Conservation (phyloP, 1,140 invertebrate species). For the Subanguina moxae region DNA sequence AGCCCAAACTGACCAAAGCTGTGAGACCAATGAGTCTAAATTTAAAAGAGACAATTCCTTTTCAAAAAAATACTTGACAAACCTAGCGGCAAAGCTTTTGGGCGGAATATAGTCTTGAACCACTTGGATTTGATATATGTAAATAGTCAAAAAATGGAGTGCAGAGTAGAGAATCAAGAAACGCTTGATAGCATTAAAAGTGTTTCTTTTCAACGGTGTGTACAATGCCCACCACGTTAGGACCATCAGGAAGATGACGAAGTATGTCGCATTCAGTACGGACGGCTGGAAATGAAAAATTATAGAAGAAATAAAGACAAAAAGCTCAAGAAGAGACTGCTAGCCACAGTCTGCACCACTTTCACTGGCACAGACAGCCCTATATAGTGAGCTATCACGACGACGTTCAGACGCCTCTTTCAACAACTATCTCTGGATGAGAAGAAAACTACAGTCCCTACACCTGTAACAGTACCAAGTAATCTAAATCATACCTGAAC, state of each 20-base stretch:
- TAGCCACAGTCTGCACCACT: too few species aligned
- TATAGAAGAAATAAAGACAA: not conserved
- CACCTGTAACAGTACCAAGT: too few species aligned
- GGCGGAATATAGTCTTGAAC: constrained; percentile 40
- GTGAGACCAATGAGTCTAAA: constrained; percentile 49
- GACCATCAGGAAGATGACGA: constrained; percentile 46
- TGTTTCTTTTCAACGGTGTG: constrained; percentile 45
- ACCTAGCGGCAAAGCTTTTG: constrained; percentile 37
- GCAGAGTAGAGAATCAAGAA: constrained; percentile 41
- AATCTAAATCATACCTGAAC: constrained; percentile 18
- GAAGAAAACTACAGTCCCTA: too few species aligned
- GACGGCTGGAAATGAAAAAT: constrained; percentile 48
- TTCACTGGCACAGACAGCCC: too few species aligned
- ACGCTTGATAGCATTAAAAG: constrained; percentile 50
- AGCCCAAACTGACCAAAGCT: constrained; percentile 31
- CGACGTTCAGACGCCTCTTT: too few species aligned
- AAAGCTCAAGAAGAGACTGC: too few species aligned
- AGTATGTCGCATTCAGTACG: constrained; percentile 49
- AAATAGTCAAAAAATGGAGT: constrained; percentile 50
- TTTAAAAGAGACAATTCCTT: not conserved
- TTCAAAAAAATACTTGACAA: not conserved
- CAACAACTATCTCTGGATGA: too few species aligned
- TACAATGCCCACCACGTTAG: constrained; percentile 58
- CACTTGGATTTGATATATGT: constrained; percentile 50
- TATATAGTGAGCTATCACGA: too few species aligned